These are phyloP conservation scores for Characodon lateralis DNA, from an alignment of 2,797 vertebrate species.

Conservation along the genomic window DNA sequence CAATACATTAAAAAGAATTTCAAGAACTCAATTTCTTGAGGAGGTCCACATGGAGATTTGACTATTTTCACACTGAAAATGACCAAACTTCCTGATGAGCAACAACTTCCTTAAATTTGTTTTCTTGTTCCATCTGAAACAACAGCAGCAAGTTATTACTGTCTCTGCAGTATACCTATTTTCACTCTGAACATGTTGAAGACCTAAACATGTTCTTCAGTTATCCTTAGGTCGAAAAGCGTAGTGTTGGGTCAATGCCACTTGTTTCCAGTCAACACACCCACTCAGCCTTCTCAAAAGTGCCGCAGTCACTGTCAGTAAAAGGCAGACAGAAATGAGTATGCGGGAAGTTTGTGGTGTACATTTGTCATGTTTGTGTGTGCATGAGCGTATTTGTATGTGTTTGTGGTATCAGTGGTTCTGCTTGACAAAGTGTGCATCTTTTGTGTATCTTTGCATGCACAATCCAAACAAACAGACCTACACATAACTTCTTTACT, in stretches of 20 bases:
- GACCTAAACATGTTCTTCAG: conserved; percentile 11
- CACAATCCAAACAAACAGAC: conserved; percentile 20
- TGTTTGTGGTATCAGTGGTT: conserved; percentile 47
- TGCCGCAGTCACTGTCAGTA: conserved; percentile 68
- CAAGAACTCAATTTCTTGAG: neutral
- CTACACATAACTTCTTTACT: neutral
- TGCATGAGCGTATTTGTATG: conserved; percentile 25
- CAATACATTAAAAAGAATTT: neutral
- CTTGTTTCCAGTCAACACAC: conserved; percentile 75
- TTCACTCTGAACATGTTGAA: conserved; percentile 18
- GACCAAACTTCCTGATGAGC: neutral
- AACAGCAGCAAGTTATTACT: neutral
- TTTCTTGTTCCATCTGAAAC: neutral
- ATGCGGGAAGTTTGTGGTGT: conserved; percentile 62
- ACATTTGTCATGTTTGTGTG: conserved; percentile 14
- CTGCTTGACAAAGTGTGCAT: conserved; percentile 13
- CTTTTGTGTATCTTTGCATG: conserved; percentile 17
- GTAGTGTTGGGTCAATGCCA: conserved; percentile 43
- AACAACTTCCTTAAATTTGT: neutral
- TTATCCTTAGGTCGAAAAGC: conserved; percentile 19
- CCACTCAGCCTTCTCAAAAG: conserved; percentile 70
- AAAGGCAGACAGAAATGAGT: conserved; percentile 59
- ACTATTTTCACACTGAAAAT: conserved; percentile 2
- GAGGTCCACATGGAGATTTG: neutral
- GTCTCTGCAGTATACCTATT: neutral